These are phyloP conservation scores for Sebastes cheni DNA, from an alignment of 2,797 vertebrate genomes.

Conservation along the genomic window DNA sequence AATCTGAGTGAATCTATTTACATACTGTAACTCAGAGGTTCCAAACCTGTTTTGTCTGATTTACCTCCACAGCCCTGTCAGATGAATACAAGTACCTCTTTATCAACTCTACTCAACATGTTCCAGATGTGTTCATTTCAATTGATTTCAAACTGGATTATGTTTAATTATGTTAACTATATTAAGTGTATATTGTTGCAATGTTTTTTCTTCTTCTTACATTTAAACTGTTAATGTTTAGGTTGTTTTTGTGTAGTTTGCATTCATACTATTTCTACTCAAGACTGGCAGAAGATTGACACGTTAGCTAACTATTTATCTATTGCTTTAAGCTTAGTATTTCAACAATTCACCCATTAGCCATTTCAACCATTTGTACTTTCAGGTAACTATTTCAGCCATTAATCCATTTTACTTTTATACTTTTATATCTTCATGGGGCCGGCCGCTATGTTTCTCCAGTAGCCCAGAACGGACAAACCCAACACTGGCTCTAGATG, in stretches of 20 bases:
- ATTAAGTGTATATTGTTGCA: neutral
- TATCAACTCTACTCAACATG: no score
- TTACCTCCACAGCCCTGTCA: no score
- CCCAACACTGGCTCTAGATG: neutral
- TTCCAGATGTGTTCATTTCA: no score
- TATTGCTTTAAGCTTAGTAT: neutral
- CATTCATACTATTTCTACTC: neutral
- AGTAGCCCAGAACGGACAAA: no score
- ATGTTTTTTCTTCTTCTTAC: neutral
- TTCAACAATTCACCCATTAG: neutral
- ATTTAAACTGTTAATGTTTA: neutral
- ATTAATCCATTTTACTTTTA: neutral
- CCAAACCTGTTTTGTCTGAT: neutral
- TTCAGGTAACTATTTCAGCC: neutral
- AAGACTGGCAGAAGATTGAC: neutral
- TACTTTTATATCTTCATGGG: neutral
- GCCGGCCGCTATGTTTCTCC: neutral
- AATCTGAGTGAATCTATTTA: no score
- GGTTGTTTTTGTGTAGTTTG: neutral
- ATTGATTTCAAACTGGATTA: no score
- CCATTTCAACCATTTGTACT: neutral
- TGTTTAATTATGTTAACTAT: no score
- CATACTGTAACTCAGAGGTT: neutral
- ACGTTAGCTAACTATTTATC: neutral
- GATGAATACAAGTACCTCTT: no score